Evolutionary conservation across 2,113 vertebrate species (phyloP), one percentile per base, ranked within the genome.

Genomic region (Bambusicola thoracicus): DNA sequence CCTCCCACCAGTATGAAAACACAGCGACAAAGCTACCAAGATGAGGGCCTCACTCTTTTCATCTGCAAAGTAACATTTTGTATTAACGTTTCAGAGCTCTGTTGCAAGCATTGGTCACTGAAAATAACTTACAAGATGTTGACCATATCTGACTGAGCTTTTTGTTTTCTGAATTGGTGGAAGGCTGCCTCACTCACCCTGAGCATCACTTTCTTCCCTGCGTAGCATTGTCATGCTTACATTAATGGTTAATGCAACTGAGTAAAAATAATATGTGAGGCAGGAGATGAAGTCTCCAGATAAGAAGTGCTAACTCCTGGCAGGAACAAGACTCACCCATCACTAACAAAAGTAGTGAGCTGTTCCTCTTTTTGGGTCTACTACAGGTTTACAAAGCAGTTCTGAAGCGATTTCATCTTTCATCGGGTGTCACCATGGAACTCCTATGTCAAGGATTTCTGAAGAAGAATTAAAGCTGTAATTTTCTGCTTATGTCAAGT

Each of bases 191-290:
- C 24, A 12, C 46, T n/a, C 40, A 34, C 10, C 18, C 30, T 3
- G 3, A 75, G 2, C 2, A 30, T 21, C 40, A 5, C 27, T 2
- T 62, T 22, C 56, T n/a, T 56, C 80, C 22, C 19, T n/a, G 7
- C 0, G 3, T 6, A 27, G 24, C n/a, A 11, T 3, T 4, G 27
- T 11, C 43, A 38, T 12, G 27, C 22, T 67, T 1, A 0, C 5
- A 2, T 10, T 25, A 44, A 25, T 10, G 40, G 8, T 36, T 29
- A 72, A 29, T 2, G 43, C 43, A 32, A 18, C 15, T 22, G 41
- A 67, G 41, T 20, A 30, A 83, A 81, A 55, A 19, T 0, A 65
- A 4, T 6, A 38, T 0, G 1, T 4, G 36, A 13, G 19, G 30
- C 9, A 55, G 41, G 27, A 51, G 49, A 40, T 29, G 3, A 34